phyloP scores from a whole-genome alignment of 2,797 vertebrate species.

The Austrolebias charrua region DNA sequence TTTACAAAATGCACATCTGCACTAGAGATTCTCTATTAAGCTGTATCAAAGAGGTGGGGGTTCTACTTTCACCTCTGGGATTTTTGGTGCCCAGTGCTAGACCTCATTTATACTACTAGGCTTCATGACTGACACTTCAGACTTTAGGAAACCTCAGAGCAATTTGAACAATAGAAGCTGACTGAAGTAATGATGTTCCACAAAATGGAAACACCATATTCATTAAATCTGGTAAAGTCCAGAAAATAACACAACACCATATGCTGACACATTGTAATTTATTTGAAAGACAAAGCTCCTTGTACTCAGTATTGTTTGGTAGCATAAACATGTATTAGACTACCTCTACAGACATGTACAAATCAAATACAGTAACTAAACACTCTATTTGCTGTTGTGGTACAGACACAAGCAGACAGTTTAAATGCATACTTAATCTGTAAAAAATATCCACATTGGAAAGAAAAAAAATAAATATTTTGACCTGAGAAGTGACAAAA shows the following conservation, averaged over 20 bases:
- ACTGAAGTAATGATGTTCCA: constrained; percentile 28
- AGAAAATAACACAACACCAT: not conserved
- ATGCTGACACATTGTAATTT: too few relatives aligned
- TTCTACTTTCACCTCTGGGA: constrained; percentile 49
- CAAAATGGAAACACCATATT: not conserved
- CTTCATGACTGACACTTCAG: constrained; percentile 58
- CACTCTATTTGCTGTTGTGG: too few relatives aligned
- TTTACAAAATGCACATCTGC: constrained; percentile 48
- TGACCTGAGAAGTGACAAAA: constrained; percentile 77
- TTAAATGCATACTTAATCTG: too few relatives aligned
- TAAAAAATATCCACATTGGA: too few relatives aligned
- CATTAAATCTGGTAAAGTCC: not conserved
- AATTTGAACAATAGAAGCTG: constrained; percentile 23
- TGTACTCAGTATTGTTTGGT: too few relatives aligned
- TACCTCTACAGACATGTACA: too few relatives aligned
- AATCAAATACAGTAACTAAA: too few relatives aligned
- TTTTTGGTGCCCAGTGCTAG: constrained; percentile 51
- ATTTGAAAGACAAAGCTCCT: too few relatives aligned
- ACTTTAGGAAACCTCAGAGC: constrained; percentile 40
- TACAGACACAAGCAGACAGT: too few relatives aligned
- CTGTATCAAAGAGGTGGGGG: constrained; percentile 51
- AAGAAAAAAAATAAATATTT: constrained; percentile 1
- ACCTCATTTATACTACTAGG: constrained; percentile 43
- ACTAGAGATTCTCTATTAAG: constrained; percentile 69
- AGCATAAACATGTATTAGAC: too few relatives aligned